Conservation (phyloP, 2,797 vertebrate genomes). For the Novumbra hubbsi region DNA sequence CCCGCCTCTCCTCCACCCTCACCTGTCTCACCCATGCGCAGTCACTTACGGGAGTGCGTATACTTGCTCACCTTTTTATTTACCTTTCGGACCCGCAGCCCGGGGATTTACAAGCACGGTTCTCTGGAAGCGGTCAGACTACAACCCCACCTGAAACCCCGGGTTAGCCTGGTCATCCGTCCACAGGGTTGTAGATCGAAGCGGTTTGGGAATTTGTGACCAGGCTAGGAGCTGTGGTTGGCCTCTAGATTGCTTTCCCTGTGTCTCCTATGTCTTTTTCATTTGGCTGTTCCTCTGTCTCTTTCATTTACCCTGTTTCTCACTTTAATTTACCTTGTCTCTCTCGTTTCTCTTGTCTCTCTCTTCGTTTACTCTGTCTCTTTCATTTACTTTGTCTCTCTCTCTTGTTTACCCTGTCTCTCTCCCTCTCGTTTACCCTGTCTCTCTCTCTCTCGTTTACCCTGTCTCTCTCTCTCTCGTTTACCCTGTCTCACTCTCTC, state of each 20-base stretch:
- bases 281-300: neutral
- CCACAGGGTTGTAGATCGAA: neutral
- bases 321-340: constrained; percentile 7
- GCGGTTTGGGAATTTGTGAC: neutral
- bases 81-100: too few species aligned
- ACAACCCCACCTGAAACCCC: neutral
- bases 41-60: too few species aligned
- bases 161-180: neutral
- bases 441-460: neutral
- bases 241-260: neutral
- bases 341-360: neutral
- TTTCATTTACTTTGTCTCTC: neutral
- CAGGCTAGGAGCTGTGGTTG: neutral
- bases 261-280: neutral
- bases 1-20: constrained; percentile 14
- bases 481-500: neutral
- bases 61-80: too few species aligned
- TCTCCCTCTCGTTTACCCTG: neutral
- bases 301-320: neutral
- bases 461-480: neutral
- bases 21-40: neutral
- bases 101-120: too few species aligned
- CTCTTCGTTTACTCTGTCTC: neutral
- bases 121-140: too few species aligned
- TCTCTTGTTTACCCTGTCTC: neutral